Base-by-base conservation (phyloP, 2,113 vertebrate genomes). In the Seriola rivoliana region DNA sequence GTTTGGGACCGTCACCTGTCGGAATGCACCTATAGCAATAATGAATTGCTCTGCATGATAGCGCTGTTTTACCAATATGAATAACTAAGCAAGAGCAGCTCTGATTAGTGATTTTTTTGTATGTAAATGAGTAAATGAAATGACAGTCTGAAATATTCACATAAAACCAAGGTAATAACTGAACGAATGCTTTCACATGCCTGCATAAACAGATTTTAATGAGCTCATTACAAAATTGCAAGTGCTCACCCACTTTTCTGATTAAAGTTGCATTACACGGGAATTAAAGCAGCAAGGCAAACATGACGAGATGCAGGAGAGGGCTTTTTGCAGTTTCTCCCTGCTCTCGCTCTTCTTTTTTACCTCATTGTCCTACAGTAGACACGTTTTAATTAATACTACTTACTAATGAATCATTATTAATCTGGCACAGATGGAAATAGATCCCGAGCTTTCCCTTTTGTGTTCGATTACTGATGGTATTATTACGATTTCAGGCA, bases 401-500 rank as follows among this genome's bases (percentile, higher is more conserved):
- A 50, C 29, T 80, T 58, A 66, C 81, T 88, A 87, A 91, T 90
- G 82, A 91, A 69, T 68, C 83, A 21, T 90, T 88, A 91, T 85
- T 91, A 93, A 92, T 88, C 84, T 57, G 7, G 36, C 25, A 69
- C 84, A 86, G 78, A 91, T 82, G 46, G 63, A 81, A 86, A 86
- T 44, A 80, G 78, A 90, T 85, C 64, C 71, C 0, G 8, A 65
- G 90, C 84, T 68, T 71, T 75, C 54, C 69, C 79, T 69, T 87
- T 91, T 89, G 85, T 92, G 71, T 89, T 86, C 54, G 88, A 92
- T 92, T 85, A 82, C 80, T n/a, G 66, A 88, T 73, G 86, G 80
- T 78, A 59, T 88, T 88, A 84, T 89, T 88, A 83, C 34, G 70
- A 92, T 90, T 91, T 91, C 84, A 90, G 86, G 86, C 85, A 91